phyloP scores from a whole-genome alignment of 2,113 vertebrate genomes.

The Terrapene triunguis region DNA sequence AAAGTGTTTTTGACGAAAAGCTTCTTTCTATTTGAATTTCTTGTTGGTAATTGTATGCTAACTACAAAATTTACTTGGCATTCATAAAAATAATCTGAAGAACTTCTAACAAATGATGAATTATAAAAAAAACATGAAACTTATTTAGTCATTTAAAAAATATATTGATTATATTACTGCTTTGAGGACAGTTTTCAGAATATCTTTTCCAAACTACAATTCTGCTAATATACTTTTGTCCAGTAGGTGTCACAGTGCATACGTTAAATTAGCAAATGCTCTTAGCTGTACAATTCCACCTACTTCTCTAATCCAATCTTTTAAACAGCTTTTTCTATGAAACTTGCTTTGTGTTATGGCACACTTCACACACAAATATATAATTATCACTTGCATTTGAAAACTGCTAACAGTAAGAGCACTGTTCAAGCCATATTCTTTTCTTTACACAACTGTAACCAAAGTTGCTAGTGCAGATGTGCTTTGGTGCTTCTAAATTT shows the following conservation, averaged over 20 bases:
- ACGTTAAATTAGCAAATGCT: not conserved
- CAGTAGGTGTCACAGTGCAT: conserved; percentile 55
- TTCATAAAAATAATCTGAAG: not conserved
- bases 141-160: not conserved
- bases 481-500: not conserved
- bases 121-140: not conserved
- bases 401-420: conserved; percentile 58
- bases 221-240: conserved; percentile 26
- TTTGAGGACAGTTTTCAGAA: not conserved
- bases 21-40: not conserved
- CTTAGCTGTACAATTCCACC: not conserved
- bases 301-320: not conserved
- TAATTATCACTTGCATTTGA: not conserved
- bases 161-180: not conserved
- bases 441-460: conserved; percentile 49
- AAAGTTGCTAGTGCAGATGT: not conserved
- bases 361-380: not conserved
- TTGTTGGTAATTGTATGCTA: not conserved
- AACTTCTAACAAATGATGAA: not conserved
- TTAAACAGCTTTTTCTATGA: conserved; percentile 18
- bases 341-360: not conserved
- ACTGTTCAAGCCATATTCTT: conserved; percentile 59
- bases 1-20: not conserved
- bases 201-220: not conserved
- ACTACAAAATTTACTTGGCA: not conserved